Conservation (phyloP, 2,888 invertebrate genomes). For the Clivina fossor region DNA sequence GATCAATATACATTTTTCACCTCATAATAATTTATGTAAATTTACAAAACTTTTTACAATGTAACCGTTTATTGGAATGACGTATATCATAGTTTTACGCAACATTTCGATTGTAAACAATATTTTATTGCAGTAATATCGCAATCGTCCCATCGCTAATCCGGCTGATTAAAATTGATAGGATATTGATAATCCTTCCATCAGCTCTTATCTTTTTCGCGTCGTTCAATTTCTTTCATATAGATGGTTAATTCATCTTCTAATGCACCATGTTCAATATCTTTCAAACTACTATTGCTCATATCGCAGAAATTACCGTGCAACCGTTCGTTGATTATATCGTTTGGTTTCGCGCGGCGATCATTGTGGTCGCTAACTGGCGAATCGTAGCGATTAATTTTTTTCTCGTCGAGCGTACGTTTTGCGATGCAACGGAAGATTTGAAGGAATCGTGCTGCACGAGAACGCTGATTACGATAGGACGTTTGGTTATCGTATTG, state of each 20-base stretch:
- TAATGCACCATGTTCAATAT: constrained; percentile 51
- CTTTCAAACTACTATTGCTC: constrained; percentile 53
- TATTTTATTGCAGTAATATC: too few species aligned
- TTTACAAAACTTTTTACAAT: too few species aligned
- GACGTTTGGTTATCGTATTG: background rate
- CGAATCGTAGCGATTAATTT: constrained; percentile 1
- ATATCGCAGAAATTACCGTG: constrained; percentile 51
- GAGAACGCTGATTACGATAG: background rate
- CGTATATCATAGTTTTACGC: too few species aligned
- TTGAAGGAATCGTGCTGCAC: constrained; percentile 10
- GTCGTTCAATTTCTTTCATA: constrained; percentile 35
- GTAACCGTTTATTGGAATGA: too few species aligned
- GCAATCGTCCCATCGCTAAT: background rate
- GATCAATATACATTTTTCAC: too few species aligned
- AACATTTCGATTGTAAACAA: too few species aligned
- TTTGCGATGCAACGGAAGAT: constrained; percentile 19
- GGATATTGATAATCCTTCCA: constrained; percentile 15
- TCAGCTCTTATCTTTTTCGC: constrained; percentile 30
- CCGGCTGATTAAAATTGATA: background rate
- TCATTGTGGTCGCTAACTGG: constrained; percentile 27
- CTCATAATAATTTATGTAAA: too few species aligned
- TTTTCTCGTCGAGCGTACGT: constrained; percentile 22
- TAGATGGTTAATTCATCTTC: constrained; percentile 55
- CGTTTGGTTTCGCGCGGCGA: constrained; percentile 38
- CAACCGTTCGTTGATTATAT: constrained; percentile 35